phyloP scores from a whole-genome alignment of 2,888 invertebrate genomes.

The Trichogramma evanescens region DNA sequence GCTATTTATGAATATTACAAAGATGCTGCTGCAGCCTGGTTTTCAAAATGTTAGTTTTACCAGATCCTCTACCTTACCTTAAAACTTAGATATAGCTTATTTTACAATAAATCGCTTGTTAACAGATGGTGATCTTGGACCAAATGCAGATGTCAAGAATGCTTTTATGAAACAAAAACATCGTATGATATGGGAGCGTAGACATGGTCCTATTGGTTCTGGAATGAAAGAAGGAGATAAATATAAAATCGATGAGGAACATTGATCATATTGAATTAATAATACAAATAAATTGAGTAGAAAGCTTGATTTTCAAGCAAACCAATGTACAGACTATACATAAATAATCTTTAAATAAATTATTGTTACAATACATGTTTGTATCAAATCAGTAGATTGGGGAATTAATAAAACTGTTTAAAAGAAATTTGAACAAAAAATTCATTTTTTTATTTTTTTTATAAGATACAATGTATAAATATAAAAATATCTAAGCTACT shows the following conservation, averaged over 20 bases:
- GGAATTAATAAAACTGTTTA: background rate
- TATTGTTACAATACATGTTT: conserved; percentile 12
- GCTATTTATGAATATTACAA: conserved; percentile 64
- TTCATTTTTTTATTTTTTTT: conserved; percentile 21
- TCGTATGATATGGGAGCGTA: conserved; percentile 93
- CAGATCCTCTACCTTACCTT: background rate
- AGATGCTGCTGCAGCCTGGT: conserved; percentile 78
- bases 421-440: conserved; percentile 15
- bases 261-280: background rate
- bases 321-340: conserved; percentile 16
- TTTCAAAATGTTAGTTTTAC: conserved; percentile 76
- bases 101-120: conserved; percentile 16
- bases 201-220: conserved; percentile 72
- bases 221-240: conserved; percentile 51
- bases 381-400: background rate
- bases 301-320: conserved; percentile 11
- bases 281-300: conserved; percentile 11
- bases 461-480: conserved; percentile 27
- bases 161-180: conserved; percentile 98
- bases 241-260: conserved; percentile 8
- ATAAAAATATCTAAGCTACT: conserved; percentile 30
- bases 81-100: background rate
- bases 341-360: conserved; percentile 19
- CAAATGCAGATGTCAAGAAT: conserved; percentile 61
- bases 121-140: conserved; percentile 89